Base-by-base conservation (phyloP, 2,888 invertebrate genomes). In the Automeris io region DNA sequence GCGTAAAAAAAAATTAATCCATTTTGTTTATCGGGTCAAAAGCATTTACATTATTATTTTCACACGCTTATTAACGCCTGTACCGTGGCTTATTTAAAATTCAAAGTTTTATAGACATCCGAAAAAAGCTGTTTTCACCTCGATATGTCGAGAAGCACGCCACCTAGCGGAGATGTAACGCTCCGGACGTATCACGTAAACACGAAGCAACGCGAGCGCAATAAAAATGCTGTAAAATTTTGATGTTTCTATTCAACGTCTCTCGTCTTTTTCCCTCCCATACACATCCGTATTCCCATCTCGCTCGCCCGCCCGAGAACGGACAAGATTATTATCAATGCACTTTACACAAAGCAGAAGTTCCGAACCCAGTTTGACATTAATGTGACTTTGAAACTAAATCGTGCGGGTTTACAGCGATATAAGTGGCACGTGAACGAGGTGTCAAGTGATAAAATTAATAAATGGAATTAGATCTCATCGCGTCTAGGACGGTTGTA, bases 271-370 rank as follows among this genome's bases (percentile, higher is more conserved):
- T 41, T 75, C 63, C 1, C 51, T 41, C 70, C 1, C 18, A 3
- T 8, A 0, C 0, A 5, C 3, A 38, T n/a, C 5, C 13, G 16
- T 58, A 65, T 48, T 19, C 18, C 46, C 47, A 8, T 76, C 72
- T 34, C 67, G 1, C 44, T 75, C 63, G 4, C 49, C 19, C 68
- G 43, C 54, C 67, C 63, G 70, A 77, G 79, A 80, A 79, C 73
- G 71, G 75, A 60, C 66, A 62, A 72, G 82, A 83, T 81, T 81
- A 85, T 81, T 83, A 86, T 85, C 85, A 82, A 85, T 83, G 85
- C 81, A 83, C 79, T 86, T 86, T 83, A 86, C 85, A 86, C 74
- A 82, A 85, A 85, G 77, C 85, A 86, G 85, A 86, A 80, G 78
- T 75, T 68, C 70, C 67, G 62, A 73, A 72, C 65, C 68, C 49